Conservation (phyloP, 2,113 vertebrate species). For the Malurus elegans region DNA sequence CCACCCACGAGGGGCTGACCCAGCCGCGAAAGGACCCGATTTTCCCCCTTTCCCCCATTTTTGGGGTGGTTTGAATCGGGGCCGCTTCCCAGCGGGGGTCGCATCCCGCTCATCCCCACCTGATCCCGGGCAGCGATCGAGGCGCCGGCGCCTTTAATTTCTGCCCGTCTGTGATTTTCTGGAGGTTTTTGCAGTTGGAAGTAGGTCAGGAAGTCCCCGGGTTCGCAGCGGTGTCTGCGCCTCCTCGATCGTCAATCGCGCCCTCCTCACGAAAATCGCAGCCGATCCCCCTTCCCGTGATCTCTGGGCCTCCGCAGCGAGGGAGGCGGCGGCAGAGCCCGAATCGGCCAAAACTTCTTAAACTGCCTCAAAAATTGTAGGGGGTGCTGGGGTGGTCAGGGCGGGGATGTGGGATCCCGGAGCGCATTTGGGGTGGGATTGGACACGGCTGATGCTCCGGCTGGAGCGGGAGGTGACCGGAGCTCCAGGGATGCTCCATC, state of each 20-base stretch:
- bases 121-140: fast-evolving
- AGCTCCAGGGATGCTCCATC: background rate
- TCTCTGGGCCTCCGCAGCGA: too few species aligned
- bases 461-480: fast-evolving
- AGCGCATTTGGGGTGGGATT: background rate
- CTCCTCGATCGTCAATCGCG: background rate
- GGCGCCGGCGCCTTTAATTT: background rate
- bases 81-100: background rate
- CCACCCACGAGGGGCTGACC: fast-evolving
- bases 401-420: fast-evolving
- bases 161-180: background rate
- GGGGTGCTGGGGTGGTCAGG: background rate
- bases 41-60: background rate
- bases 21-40: background rate
- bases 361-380: background rate
- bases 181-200: conserved; percentile 14
- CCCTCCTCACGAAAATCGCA: background rate
- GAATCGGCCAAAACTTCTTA: background rate
- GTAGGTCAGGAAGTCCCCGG: conserved; percentile 53
- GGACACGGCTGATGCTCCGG: background rate
- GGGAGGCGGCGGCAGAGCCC: background rate
- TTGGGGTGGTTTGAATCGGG: too few species aligned
- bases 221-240: conserved; percentile 1
- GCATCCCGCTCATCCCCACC: background rate
- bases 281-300: background rate